These are phyloP conservation scores for Protophormia terraenovae DNA, from an alignment of 2,888 invertebrate genomes.

Conservation along the genomic window DNA sequence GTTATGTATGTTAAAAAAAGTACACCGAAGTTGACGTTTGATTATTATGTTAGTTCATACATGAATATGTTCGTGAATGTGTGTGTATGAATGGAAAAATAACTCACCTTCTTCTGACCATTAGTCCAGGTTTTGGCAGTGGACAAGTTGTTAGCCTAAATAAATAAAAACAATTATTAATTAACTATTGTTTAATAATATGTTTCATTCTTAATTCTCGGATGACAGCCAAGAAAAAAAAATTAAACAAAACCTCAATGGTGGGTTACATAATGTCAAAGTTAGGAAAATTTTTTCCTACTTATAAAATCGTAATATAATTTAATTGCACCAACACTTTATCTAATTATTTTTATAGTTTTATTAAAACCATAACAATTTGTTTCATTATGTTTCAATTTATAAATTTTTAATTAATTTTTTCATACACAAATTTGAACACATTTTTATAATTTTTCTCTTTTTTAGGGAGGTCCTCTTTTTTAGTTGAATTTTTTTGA, in stretches of 20 bases:
- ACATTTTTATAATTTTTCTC: too few relatives aligned
- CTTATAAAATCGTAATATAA: constrained; percentile 1
- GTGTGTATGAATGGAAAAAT: neutral
- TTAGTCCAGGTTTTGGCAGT: constrained; percentile 89
- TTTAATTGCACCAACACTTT: constrained; percentile 28
- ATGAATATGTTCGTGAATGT: neutral
- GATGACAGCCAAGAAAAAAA: neutral
- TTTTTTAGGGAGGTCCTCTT: neutral
- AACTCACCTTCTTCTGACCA: constrained; percentile 88
- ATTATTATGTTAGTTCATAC: neutral
- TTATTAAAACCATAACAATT: neutral
- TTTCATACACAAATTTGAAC: constrained; percentile 37
- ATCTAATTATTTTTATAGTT: neutral
- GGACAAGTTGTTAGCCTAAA: constrained; percentile 89
- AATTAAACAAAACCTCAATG: constrained; percentile 64
- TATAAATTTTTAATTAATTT: constrained; percentile 2
- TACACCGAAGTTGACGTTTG: constrained; percentile 42
- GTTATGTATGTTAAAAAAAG: constrained; percentile 73
- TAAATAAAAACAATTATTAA: constrained; percentile 60
- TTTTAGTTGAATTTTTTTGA: constrained; percentile 3
- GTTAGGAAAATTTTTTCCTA: constrained; percentile 24
- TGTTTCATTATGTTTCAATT: neutral
- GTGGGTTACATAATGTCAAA: constrained; percentile 64
- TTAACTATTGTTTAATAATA: neutral
- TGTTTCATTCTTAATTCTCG: neutral